These are phyloP conservation scores for Ceyx margarethae DNA, from an alignment of 2,113 vertebrate genomes.

Conservation along the genomic window DNA sequence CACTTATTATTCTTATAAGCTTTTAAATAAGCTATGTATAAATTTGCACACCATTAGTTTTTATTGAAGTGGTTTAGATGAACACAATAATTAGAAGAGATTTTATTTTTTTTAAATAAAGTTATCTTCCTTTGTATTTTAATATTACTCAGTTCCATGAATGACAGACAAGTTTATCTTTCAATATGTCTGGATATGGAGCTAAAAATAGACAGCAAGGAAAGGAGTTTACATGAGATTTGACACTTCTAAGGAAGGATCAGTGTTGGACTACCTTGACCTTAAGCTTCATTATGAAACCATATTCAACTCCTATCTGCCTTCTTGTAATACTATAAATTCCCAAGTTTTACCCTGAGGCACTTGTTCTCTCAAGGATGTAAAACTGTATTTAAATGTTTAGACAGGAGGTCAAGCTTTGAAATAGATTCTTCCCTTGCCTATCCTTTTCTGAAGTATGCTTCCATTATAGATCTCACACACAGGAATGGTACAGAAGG, in stretches of 20 bases:
- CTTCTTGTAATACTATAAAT: neutral
- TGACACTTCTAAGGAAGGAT: neutral
- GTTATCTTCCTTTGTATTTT: neutral
- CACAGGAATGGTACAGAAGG: rapidly evolving
- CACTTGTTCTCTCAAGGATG: neutral
- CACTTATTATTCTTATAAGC: neutral
- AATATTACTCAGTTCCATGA: neutral
- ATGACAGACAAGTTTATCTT: neutral
- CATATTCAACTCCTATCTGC: neutral
- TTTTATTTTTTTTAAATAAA: neutral
- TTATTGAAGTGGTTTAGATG: neutral
- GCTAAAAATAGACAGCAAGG: neutral
- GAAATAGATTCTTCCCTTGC: neutral
- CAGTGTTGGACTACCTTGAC: neutral
- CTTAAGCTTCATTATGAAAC: neutral
- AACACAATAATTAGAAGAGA: neutral
- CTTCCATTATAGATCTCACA: neutral
- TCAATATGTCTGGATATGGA: neutral
- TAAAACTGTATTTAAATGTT: neutral
- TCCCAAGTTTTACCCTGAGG: neutral
- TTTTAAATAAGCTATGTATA: neutral
- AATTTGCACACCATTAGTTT: neutral
- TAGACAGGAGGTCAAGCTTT: neutral
- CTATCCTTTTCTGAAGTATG: neutral
- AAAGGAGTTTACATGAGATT: neutral